Evolutionary conservation across 1,140 invertebrate species (phyloP).

Genomic region (Platyura marginata): DNA sequence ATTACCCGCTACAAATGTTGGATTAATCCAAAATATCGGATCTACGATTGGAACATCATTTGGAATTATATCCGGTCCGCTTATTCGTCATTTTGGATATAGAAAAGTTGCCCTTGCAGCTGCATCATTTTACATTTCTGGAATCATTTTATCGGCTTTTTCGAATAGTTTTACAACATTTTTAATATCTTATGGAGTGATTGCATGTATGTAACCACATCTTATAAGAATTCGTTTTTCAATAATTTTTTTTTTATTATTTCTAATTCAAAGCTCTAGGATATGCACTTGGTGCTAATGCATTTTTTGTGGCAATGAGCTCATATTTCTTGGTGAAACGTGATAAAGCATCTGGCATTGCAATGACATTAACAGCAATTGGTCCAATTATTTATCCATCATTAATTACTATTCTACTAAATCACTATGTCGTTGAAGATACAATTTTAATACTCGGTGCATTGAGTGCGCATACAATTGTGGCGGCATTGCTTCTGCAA

Average conservation of each 20-base stretch:
- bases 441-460: slow-evolving; percentile 32
- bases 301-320: too few species aligned
- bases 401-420: slow-evolving; percentile 27
- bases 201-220: slow-evolving; percentile 42
- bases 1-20: slow-evolving; percentile 31
- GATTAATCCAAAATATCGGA: slow-evolving; percentile 37
- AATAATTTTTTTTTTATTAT: too few species aligned
- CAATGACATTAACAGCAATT: slow-evolving; percentile 32
- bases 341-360: slow-evolving; percentile 28
- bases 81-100: slow-evolving; percentile 33
- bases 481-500: slow-evolving; percentile 31
- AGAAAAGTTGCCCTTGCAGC: slow-evolving; percentile 33
- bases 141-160: slow-evolving; percentile 29
- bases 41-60: slow-evolving; percentile 38
- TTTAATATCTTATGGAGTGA: slow-evolving; percentile 39
- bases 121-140: slow-evolving; percentile 25
- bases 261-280: too few species aligned
- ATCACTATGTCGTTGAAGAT: slow-evolving; percentile 28
- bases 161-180: slow-evolving; percentile 30
- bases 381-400: slow-evolving; percentile 29
- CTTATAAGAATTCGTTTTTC: too few species aligned
- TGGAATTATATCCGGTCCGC: slow-evolving; percentile 36
- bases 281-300: too few species aligned
- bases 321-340: slow-evolving; percentile 7
- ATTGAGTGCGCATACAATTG: slow-evolving; percentile 30